phyloP scores from a whole-genome alignment of 2,888 invertebrate genomes.

The Epinotia demarniana region DNA sequence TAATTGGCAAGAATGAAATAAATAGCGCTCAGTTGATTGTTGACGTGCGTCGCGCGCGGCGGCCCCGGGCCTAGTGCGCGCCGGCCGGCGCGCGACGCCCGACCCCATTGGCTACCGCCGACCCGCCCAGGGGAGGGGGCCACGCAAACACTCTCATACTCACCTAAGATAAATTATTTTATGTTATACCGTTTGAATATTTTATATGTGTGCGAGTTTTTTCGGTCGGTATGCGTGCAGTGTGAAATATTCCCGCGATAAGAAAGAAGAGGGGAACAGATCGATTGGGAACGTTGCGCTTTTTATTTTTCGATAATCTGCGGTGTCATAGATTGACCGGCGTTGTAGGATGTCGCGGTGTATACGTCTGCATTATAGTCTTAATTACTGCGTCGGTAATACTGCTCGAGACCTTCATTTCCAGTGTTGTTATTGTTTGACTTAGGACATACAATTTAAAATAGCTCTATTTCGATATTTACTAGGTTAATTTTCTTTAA shows the following conservation, averaged over 20 bases:
- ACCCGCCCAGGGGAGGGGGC: conserved; percentile 81
- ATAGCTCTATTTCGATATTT: background rate
- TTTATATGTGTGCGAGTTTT: conserved; percentile 85
- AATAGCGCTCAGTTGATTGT: too few relatives aligned
- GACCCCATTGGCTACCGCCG: conserved; percentile 83
- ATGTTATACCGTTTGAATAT: conserved; percentile 85
- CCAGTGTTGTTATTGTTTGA: background rate
- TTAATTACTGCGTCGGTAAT: background rate
- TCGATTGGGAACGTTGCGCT: conserved; percentile 82
- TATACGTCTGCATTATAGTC: background rate
- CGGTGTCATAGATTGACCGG: conserved; percentile 71
- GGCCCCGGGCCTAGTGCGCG: conserved; percentile 55
- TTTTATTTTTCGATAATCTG: conserved; percentile 77
- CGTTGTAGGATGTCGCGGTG: conserved; percentile 1
- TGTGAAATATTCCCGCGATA: conserved; percentile 85
- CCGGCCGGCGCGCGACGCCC: conserved; percentile 83
- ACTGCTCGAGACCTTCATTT: background rate
- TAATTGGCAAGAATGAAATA: too few relatives aligned
- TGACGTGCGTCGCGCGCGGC: conserved; percentile 52
- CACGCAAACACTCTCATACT: conserved; percentile 77
- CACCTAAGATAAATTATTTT: conserved; percentile 85
- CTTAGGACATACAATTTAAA: background rate
- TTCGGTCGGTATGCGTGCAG: conserved; percentile 83
- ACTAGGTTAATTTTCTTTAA: background rate
- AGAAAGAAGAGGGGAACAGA: conserved; percentile 84